phyloP scores from a whole-genome alignment of 64 coral and sea anemone species.

The Actinia equina region DNA sequence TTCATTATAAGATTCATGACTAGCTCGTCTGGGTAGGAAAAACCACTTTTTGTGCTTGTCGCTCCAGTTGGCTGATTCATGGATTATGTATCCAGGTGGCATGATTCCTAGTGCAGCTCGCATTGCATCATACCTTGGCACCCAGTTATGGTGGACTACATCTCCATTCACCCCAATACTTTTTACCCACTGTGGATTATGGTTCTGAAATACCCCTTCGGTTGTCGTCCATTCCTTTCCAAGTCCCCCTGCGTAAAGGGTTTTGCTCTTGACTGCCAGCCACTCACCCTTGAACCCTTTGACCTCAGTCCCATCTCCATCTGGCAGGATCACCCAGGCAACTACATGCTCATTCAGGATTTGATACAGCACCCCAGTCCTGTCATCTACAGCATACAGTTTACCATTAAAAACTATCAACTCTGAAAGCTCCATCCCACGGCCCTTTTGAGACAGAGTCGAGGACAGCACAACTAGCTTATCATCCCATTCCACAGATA shows the following conservation, averaged over 20 bases:
- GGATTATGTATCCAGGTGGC: conserved; percentile 89
- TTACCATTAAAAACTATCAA: conserved; percentile 90
- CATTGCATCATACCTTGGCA: conserved; percentile 72
- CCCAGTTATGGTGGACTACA: conserved; percentile 89
- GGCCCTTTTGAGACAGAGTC: conserved; percentile 88
- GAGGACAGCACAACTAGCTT: conserved; percentile 74
- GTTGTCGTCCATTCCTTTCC: conserved; percentile 97
- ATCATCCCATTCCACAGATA: conserved; percentile 77
- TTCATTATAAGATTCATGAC: conserved; percentile 84
- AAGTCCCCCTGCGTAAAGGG: conserved; percentile 85
- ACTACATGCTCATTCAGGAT: conserved; percentile 72
- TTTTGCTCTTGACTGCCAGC: conserved; percentile 91
- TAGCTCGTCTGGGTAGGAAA: conserved; percentile 91
- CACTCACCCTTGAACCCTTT: conserved; percentile 98
- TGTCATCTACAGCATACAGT: conserved; percentile 84
- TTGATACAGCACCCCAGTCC: conserved; percentile 89
- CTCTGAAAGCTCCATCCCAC: conserved; percentile 98
- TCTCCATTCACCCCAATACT: conserved; percentile 91
- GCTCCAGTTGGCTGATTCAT: conserved; percentile 95
- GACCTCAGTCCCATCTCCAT: conserved; percentile 73
- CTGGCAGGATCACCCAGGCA: conserved; percentile 88
- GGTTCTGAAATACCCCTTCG: conserved; percentile 85
- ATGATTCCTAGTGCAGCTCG: conserved; percentile 73
- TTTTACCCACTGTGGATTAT: conserved; percentile 97
- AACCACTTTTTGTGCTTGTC: conserved; percentile 90